Evolutionary conservation across 2,113 vertebrate species (phyloP).

Genomic region (Varanus komodoensis): DNA sequence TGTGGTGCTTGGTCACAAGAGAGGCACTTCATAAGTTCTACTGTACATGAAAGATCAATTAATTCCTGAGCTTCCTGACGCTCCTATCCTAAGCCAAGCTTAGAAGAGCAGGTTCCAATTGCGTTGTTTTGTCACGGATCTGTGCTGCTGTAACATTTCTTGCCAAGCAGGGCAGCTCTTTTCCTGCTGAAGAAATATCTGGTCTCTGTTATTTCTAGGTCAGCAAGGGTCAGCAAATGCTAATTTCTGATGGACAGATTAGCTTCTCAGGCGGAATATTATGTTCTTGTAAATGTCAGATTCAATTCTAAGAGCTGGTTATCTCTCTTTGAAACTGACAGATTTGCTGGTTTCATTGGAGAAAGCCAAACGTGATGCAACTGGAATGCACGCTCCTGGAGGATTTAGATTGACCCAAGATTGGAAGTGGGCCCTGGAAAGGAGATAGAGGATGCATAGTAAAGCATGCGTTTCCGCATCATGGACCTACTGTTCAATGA

Average conservation of each 20-base stretch:
- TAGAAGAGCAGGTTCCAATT: conserved; percentile 35
- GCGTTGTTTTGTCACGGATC: conserved; percentile 46
- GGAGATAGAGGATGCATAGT: conserved; percentile 45
- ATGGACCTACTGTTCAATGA: conserved; percentile 62
- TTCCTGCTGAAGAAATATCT: conserved; percentile 48
- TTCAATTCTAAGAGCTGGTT: conserved; percentile 53
- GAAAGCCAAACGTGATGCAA: conserved; percentile 54
- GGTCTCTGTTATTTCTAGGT: conserved; percentile 55
- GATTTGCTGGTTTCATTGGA: conserved; percentile 45
- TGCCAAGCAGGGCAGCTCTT: conserved; percentile 34
- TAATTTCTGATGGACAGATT: conserved; percentile 60
- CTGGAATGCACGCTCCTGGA: conserved; percentile 45
- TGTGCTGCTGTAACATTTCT: conserved; percentile 14
- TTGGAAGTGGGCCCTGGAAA: conserved; percentile 49
- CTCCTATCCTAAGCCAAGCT: conserved; percentile 44
- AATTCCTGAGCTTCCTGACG: conserved; percentile 28
- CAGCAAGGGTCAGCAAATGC: conserved; percentile 48
- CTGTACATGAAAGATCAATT: conserved; percentile 31
- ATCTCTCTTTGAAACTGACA: conserved; percentile 43
- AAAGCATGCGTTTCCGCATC: conserved; percentile 58
- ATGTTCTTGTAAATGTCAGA: conserved; percentile 70
- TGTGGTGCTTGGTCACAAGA: conserved; percentile 28
- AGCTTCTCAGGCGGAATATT: conserved; percentile 59
- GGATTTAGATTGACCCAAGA: conserved; percentile 44
- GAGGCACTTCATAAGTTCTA: background rate